Base-by-base conservation (phyloP, 1,140 invertebrate species). In the Antheraea pernyi region DNA sequence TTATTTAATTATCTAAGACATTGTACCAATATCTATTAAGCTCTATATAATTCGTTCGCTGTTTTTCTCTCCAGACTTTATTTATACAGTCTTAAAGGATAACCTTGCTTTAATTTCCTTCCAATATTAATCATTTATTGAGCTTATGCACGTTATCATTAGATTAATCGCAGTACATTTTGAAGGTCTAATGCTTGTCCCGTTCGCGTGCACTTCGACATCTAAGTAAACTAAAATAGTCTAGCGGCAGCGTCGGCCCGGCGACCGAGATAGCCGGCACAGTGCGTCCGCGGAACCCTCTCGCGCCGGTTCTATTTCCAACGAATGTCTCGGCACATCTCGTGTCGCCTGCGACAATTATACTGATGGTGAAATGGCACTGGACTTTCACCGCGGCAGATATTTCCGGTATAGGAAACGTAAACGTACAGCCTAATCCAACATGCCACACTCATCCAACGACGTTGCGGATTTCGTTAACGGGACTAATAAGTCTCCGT, bases 181-280 rank as follows among this genome's bases (percentile, higher is more conserved):
- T 84, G 88, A 90, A 90, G 88, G 86, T 89, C 87, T 79, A 77
- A 71, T 71, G 59, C 74, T 77, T 80, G 78, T 82, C 78, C 79
- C 68, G 81, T 69, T 68, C 73, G 78, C 74, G 76, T 89, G 86
- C 84, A 91, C 86, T 89, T 91, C 87, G 86, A 88, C 86, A 86
- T 89, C 84, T 89, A 87, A 84, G 83, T 84, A 86, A 89, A 88
- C 91, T 63, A 91, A 91, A 91, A 89, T 88, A 89, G 86, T 91
- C 82, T 74, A 84, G 85, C 87, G 81, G 73, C 77, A 72, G 60
- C 67, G 68, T 61, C 82, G 81, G 83, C 86, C 84, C 86, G 84
- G 88, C 88, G 86, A 89, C 88, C 86, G 89, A 90, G 82, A 84
- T 89, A 86, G 81, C 83, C 78, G 81, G 75, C 83, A 83, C 83